These are phyloP conservation scores for Trematomus bernacchii DNA, from an alignment of 2,797 vertebrate genomes.

Conservation along the genomic window DNA sequence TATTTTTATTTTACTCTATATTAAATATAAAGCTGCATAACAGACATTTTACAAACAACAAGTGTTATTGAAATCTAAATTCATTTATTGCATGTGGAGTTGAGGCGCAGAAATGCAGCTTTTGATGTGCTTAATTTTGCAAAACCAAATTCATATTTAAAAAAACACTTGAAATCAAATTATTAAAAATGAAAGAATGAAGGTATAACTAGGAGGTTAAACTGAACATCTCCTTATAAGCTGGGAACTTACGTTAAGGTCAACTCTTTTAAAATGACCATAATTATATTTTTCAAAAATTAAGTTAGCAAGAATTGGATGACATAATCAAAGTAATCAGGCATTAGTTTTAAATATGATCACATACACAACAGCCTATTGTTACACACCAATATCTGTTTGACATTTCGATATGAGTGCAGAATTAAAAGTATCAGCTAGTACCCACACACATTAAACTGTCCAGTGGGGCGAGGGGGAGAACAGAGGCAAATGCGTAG, in stretches of 20 bases:
- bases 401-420: constrained; percentile 41
- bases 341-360: constrained; percentile 7
- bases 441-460: constrained; percentile 21
- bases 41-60: neutral
- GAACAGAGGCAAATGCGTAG: constrained; percentile 49
- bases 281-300: neutral
- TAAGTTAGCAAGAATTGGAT: neutral
- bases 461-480: constrained; percentile 14
- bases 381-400: constrained; percentile 26
- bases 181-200: neutral
- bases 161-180: neutral
- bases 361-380: neutral
- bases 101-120: neutral
- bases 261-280: neutral
- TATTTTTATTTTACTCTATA: constrained; percentile 12
- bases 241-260: neutral
- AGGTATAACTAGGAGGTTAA: neutral
- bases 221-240: neutral
- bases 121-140: neutral
- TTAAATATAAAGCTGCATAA: neutral
- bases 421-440: constrained; percentile 23
- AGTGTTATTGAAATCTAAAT: neutral
- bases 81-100: too few species aligned
- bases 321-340: constrained; percentile 22
- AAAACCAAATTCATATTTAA: neutral